A percentile compares a stretch with the other conserved stretches of the same genome.
These are phyloP conservation scores for Carollia perspicillata DNA, from an alignment of 2,113 vertebrate species.

Conservation along the genomic window DNA sequence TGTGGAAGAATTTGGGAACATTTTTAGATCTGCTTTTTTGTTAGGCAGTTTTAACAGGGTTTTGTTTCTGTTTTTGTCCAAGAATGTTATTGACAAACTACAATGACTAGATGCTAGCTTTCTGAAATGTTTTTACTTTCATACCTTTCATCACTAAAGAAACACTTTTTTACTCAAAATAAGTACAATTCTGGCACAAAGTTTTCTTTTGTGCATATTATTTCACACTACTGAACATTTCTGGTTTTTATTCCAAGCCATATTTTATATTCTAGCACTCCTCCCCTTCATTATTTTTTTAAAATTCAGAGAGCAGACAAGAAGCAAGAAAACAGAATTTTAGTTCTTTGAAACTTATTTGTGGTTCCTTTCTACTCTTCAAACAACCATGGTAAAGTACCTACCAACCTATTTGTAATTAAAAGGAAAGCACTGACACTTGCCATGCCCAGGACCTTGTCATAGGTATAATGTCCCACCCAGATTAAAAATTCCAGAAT, in stretches of 20 bases:
- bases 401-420: constrained; percentile 19
- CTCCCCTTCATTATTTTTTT: constrained; percentile 27
- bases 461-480: not conserved
- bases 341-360: constrained; percentile 38
- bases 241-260: not conserved
- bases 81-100: constrained; percentile 37
- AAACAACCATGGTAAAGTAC: not conserved
- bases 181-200: constrained; percentile 13
- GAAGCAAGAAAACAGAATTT: constrained; percentile 41
- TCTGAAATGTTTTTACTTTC: constrained; percentile 1
- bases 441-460: not conserved
- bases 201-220: not conserved
- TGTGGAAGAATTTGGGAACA: not conserved
- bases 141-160: constrained; percentile 40
- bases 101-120: constrained; percentile 1
- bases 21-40: constrained; percentile 34
- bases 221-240: constrained; percentile 7
- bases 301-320: constrained; percentile 38
- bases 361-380: not conserved
- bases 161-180: constrained; percentile 5
- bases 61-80: constrained; percentile 8
- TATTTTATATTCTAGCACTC: constrained; percentile 31
- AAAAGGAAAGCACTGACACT: constrained; percentile 18
- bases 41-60: constrained; percentile 40
- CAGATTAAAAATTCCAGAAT: constrained; percentile 9